phyloP scores from a whole-genome alignment of 2,113 vertebrate species.

The Odocoileus virginianus region DNA sequence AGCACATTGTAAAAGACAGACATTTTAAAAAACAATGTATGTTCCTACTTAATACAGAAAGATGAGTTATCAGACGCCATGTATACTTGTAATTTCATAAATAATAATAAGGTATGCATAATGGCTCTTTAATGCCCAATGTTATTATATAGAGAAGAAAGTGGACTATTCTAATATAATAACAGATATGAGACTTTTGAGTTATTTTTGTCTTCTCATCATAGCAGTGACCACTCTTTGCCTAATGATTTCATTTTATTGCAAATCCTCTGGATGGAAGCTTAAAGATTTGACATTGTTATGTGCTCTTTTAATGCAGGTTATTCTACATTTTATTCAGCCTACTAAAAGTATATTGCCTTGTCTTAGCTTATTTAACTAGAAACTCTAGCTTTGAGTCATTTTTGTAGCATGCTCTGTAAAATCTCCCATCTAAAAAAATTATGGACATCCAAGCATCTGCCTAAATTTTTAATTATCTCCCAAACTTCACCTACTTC shows the following conservation, averaged over 20 bases:
- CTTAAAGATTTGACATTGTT: slow-evolving; percentile 61
- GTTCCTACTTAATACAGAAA: slow-evolving; percentile 49
- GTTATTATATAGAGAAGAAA: slow-evolving; percentile 56
- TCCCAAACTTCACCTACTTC: not conserved
- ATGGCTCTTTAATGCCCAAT: slow-evolving; percentile 61
- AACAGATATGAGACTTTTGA: slow-evolving; percentile 55
- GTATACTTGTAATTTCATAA: slow-evolving; percentile 65
- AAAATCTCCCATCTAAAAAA: slow-evolving; percentile 23
- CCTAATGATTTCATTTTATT: slow-evolving; percentile 71
- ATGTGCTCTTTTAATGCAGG: slow-evolving; percentile 55
- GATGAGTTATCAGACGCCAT: slow-evolving; percentile 35
- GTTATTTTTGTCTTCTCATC: slow-evolving; percentile 54
- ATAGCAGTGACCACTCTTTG: slow-evolving; percentile 61
- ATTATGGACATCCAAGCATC: not conserved
- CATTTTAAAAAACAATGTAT: slow-evolving; percentile 53
- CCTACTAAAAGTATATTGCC: slow-evolving; percentile 58
- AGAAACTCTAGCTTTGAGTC: slow-evolving; percentile 26
- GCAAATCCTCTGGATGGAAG: slow-evolving; percentile 47
- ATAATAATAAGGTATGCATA: slow-evolving; percentile 57
- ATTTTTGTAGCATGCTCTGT: slow-evolving; percentile 31
- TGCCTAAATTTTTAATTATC: slow-evolving; percentile 63
- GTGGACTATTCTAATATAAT: slow-evolving; percentile 47
- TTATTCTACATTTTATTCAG: slow-evolving; percentile 64
- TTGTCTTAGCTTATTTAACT: slow-evolving; percentile 38
- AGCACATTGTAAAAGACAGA: slow-evolving; percentile 60